Evolutionary conservation across 2,888 invertebrate genomes (phyloP), one percentile per base, ranked within the genome.

Genomic region (Dicycla oo): DNA sequence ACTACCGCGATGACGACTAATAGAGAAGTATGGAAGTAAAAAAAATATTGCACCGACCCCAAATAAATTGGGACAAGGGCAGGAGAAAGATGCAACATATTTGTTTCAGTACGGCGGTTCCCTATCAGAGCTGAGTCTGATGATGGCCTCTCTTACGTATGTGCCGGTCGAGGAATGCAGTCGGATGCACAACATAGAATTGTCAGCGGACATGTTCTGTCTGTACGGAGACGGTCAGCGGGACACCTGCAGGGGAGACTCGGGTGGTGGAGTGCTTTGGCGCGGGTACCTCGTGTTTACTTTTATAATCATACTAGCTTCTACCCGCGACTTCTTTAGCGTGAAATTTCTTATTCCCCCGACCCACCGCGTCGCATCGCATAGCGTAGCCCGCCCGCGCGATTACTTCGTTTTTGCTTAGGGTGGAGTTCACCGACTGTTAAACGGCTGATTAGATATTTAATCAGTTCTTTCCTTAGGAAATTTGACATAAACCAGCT

Each of bases 231-330:
- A 89, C 4, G 93, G 91, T 0, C n/a, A 30, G 7, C 83, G 87
- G 13, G 95, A 95, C 64, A 90, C 92, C 0, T 95, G 95, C 75
- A 91, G 88, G 69, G 94, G 94, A 1, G 94, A 95, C 77, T 95
- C 95, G 0, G 95, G 94, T 0, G 93, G 93, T 2, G 93, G 92
- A 1, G 92, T 95, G 1, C 53, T 91, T 13, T 94, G 94, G 94
- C 88, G 89, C 3, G 88, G 88, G 95, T 95, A 84, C 86, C 88
- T 61, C n/a, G 5, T 38, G 47, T 2, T 43, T 61, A 18, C 15
- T 62, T n/a, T 62, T 5, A 26, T n/a, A 47, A 10, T n/a, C 1
- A 49, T n/a, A 38, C 8, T 38, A n/a, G n/a, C n/a, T n/a, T n/a
- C n/a, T n/a, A n/a, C n/a, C n/a, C n/a, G n/a, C n/a, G n/a, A n/a